Conservation (phyloP, 2,797 vertebrate genomes). For the Chelonia mydas region DNA sequence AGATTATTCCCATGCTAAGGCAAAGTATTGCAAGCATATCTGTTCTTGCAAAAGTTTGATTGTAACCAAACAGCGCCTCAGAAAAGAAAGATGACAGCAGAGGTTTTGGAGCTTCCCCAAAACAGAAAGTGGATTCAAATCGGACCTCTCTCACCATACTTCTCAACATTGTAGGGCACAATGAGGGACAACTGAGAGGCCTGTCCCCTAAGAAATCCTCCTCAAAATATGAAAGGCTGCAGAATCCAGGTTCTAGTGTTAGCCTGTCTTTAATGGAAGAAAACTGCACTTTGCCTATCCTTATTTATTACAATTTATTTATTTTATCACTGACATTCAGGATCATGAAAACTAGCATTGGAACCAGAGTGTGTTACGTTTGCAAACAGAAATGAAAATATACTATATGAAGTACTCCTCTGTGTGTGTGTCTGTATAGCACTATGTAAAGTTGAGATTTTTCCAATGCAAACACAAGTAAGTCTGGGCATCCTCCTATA, state of each 20-base stretch:
- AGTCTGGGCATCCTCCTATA: conserved; percentile 56
- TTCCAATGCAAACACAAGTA: conserved; percentile 59
- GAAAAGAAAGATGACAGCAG: background rate
- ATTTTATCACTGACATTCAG: conserved; percentile 6
- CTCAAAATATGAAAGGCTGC: background rate
- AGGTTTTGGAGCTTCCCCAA: background rate
- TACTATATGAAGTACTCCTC: background rate
- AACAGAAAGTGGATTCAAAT: background rate
- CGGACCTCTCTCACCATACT: background rate
- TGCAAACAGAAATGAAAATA: conserved; percentile 42
- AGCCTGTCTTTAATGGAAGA: background rate
- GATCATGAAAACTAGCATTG: conserved; percentile 25
- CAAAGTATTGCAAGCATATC: fast-evolving
- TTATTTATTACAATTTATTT: background rate
- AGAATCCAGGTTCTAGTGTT: background rate
- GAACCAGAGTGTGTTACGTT: conserved; percentile 7
- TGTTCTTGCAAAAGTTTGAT: background rate
- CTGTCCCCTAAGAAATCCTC: background rate
- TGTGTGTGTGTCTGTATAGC: fast-evolving
- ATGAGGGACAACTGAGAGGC: background rate
- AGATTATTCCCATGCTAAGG: background rate
- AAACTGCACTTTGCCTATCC: background rate
- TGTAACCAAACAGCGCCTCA: background rate
- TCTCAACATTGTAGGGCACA: background rate
- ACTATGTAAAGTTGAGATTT: conserved; percentile 20